Conservation (phyloP, 2,113 vertebrate species). For the Thalassoma bifasciatum region DNA sequence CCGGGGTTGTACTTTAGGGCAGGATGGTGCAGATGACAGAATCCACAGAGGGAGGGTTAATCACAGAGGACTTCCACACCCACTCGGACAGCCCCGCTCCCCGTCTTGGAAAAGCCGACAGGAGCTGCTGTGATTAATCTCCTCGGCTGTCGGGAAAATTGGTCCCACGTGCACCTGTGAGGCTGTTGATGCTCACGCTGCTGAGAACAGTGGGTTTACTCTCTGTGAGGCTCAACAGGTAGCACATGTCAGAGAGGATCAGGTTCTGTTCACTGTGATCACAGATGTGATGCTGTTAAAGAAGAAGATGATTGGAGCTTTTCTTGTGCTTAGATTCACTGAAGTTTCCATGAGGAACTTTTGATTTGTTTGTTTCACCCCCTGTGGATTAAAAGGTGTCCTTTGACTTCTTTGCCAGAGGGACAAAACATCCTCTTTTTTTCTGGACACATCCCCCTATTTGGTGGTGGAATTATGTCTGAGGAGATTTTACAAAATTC, state of each 20-base stretch:
- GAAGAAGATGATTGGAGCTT: not conserved
- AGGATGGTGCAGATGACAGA: slow-evolving; percentile 4
- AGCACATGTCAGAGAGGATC: slow-evolving; percentile 13
- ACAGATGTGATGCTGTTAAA: not conserved
- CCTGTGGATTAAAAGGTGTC: too few relatives aligned
- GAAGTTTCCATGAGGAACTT: too few relatives aligned
- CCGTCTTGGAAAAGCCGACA: slow-evolving; percentile 41
- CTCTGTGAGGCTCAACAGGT: slow-evolving; percentile 19
- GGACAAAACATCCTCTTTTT: too few relatives aligned
- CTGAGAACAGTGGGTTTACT: slow-evolving; percentile 33
- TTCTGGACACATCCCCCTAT: too few relatives aligned
- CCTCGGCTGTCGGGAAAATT: slow-evolving; percentile 47
- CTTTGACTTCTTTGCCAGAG: too few relatives aligned
- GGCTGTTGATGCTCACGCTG: slow-evolving; percentile 24
- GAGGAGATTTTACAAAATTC: too few relatives aligned
- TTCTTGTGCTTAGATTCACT: not conserved
- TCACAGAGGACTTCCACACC: slow-evolving; percentile 8
- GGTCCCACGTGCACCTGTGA: slow-evolving; percentile 36
- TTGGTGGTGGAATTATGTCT: too few relatives aligned
- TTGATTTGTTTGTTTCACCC: too few relatives aligned
- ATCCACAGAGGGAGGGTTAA: not conserved
- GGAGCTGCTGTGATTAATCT: slow-evolving; percentile 59
- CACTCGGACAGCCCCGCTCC: slow-evolving; percentile 37
- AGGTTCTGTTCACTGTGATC: not conserved
- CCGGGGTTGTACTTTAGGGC: slow-evolving; percentile 1